Conservation (phyloP, 2,797 vertebrate species). For the Phataginus tetradactyla region DNA sequence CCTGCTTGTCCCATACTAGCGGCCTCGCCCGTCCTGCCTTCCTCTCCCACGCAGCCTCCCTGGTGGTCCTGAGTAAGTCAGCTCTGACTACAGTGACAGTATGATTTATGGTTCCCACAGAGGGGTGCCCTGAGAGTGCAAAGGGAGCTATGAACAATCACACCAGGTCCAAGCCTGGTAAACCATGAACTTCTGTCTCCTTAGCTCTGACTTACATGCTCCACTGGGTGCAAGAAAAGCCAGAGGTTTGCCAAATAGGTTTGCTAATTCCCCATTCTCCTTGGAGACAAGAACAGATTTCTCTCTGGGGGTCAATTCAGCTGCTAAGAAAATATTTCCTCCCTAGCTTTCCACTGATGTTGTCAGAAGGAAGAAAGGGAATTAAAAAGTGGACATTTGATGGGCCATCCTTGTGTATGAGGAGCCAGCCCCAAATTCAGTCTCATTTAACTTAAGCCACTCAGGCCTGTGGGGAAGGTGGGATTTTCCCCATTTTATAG, state of each 20-base stretch:
- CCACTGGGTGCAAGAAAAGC: background rate
- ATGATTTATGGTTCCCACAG: background rate
- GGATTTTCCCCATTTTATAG: background rate
- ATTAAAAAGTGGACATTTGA: background rate
- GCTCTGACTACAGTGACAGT: background rate
- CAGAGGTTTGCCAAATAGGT: background rate
- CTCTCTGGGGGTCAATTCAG: background rate
- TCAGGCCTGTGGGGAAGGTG: background rate
- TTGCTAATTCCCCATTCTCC: background rate
- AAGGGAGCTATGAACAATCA: background rate
- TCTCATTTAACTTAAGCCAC: background rate
- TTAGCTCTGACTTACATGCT: background rate
- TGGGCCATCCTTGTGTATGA: background rate
- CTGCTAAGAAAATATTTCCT: background rate
- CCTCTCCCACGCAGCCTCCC: fast-evolving
- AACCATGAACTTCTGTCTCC: background rate
- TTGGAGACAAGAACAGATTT: background rate
- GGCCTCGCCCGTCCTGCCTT: background rate
- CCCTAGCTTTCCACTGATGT: background rate
- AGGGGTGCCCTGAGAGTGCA: background rate
- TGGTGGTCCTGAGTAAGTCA: background rate
- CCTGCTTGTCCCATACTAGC: fast-evolving
- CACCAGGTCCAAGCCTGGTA: background rate
- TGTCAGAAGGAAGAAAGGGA: slow-evolving; percentile 13
- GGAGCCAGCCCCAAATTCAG: background rate